phyloP scores from a whole-genome alignment of 2,888 invertebrate genomes.

The Parnassius mnemosyne region DNA sequence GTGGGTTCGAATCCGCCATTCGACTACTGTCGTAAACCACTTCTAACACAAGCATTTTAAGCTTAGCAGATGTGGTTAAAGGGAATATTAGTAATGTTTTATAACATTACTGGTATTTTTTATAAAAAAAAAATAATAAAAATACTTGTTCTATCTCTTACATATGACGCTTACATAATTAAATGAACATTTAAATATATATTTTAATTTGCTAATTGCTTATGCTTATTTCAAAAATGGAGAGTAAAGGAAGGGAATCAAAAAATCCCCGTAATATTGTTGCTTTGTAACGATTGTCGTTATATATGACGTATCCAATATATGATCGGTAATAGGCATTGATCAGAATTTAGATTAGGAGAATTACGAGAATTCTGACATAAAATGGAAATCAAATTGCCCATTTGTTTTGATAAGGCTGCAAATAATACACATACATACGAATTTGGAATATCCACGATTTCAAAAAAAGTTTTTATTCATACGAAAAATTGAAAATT shows the following conservation, averaged over 20 bases:
- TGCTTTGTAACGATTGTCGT: neutral
- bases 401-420: slow-evolving; percentile 38
- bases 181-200: too few species aligned
- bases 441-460: slow-evolving; percentile 3
- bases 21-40: too few species aligned
- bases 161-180: too few species aligned
- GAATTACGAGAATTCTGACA: slow-evolving; percentile 52
- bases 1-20: too few species aligned
- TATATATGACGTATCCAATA: slow-evolving; percentile 23
- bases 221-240: too few species aligned
- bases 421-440: slow-evolving; percentile 15
- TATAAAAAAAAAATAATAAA: too few species aligned
- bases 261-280: neutral
- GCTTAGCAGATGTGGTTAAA: too few species aligned
- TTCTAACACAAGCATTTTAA: too few species aligned
- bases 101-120: too few species aligned
- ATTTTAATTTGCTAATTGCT: too few species aligned
- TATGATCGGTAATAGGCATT: slow-evolving; percentile 46
- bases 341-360: slow-evolving; percentile 57
- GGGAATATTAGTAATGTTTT: too few species aligned
- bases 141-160: too few species aligned
- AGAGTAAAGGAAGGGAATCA: neutral
- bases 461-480: neutral
- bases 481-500: neutral
- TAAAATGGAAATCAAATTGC: slow-evolving; percentile 53